Evolutionary conservation across 2,888 invertebrate genomes (phyloP).

Genomic region (Hyppa rectilinea): DNA sequence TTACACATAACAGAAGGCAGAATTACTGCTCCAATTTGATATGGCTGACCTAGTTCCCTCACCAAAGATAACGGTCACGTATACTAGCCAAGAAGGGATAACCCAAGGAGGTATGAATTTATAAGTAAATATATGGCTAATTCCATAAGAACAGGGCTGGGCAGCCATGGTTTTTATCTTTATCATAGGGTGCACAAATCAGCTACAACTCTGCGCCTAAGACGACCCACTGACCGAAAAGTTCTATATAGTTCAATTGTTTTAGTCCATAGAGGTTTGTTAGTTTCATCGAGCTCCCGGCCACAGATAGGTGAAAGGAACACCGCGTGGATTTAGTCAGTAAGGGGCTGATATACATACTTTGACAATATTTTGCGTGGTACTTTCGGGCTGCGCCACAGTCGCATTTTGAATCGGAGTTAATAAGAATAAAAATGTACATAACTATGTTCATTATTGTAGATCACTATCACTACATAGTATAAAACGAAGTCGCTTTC

Average conservation of each 20-base stretch:
- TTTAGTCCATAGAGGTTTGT: not conserved
- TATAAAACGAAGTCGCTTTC: too few species aligned
- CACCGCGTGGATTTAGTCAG: not conserved
- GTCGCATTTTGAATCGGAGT: too few species aligned
- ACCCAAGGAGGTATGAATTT: not conserved
- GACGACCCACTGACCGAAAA: too few species aligned
- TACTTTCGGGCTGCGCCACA: too few species aligned
- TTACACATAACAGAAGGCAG: not conserved
- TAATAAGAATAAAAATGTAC: too few species aligned
- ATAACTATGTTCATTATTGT: too few species aligned
- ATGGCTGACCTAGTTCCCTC: conserved; percentile 9
- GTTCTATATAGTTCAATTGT: not conserved
- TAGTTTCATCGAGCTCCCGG: not conserved
- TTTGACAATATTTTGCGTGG: too few species aligned
- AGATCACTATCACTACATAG: too few species aligned
- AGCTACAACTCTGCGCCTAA: too few species aligned
- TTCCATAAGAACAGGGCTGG: not conserved
- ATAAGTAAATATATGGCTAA: not conserved
- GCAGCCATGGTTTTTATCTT: not conserved
- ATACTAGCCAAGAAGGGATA: not conserved
- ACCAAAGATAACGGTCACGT: conserved; percentile 12
- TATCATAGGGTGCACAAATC: not conserved
- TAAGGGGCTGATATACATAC: not conserved
- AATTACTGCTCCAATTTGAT: not conserved
- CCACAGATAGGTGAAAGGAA: not conserved